phyloP scores from a whole-genome alignment of 2,888 invertebrate species.

The Catocala sponsa region DNA sequence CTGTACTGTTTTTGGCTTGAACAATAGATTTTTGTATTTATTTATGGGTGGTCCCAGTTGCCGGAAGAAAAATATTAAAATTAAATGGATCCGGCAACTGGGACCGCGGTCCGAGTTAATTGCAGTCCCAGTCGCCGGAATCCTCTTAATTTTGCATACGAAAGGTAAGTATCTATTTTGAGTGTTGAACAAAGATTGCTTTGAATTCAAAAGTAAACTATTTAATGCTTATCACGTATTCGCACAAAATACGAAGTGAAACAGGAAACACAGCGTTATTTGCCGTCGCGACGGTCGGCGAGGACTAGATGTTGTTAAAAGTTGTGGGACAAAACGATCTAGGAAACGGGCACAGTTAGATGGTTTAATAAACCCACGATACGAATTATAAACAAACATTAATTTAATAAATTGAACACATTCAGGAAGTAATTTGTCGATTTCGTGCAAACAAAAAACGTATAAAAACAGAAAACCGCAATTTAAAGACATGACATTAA shows the following conservation, averaged over 20 bases:
- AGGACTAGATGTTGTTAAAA: background rate
- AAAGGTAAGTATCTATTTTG: too few species aligned
- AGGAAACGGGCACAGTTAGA: conserved; percentile 1
- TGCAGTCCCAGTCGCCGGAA: too few species aligned
- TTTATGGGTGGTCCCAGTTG: too few species aligned
- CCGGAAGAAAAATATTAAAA: too few species aligned
- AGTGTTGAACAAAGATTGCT: background rate
- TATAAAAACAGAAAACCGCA: conserved; percentile 5
- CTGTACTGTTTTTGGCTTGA: too few species aligned
- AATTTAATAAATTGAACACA: conserved; percentile 1
- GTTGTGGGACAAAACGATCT: background rate
- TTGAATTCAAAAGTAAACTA: background rate
- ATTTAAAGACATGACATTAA: conserved; percentile 25
- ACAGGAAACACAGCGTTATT: background rate
- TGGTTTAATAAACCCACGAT: background rate
- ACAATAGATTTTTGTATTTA: too few species aligned
- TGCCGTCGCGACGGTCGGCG: too few species aligned
- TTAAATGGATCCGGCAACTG: too few species aligned
- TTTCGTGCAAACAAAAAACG: conserved; percentile 28
- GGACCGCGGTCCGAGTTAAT: too few species aligned
- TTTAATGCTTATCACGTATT: conserved; percentile 3
- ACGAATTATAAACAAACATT: background rate
- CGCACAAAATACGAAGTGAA: background rate
- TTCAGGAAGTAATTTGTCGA: conserved; percentile 31
- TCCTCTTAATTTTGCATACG: too few species aligned